Evolutionary conservation across 2,797 vertebrate genomes (phyloP).

Genomic region (Danio tinwini): DNA sequence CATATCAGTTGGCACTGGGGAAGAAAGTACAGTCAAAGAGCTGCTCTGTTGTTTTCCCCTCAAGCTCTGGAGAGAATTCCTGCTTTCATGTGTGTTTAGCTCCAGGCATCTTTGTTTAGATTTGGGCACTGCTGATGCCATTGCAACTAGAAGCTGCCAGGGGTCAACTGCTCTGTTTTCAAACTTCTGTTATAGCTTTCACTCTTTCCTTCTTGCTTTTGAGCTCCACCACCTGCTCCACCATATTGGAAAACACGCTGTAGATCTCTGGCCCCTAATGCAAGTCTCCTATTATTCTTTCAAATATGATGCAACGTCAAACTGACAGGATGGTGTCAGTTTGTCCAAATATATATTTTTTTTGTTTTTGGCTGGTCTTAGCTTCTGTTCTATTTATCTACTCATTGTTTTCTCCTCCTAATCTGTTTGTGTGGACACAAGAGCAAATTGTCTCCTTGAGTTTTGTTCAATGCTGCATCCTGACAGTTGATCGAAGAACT

Average conservation of each 20-base stretch:
- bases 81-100: constrained; percentile 88
- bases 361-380: not conserved
- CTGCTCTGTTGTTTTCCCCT: constrained; percentile 62
- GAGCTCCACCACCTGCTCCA: constrained; percentile 24
- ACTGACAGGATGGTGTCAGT: not conserved
- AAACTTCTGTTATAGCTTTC: constrained; percentile 73
- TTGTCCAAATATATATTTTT: not conserved
- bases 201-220: constrained; percentile 59
- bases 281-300: not conserved
- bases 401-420: constrained; percentile 36
- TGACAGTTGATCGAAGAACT: constrained; percentile 86
- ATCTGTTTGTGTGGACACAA: constrained; percentile 59
- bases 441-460: constrained; percentile 29
- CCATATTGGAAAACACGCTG: constrained; percentile 9
- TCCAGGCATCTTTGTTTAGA: constrained; percentile 94
- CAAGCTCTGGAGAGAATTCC: constrained; percentile 83
- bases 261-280: constrained; percentile 4
- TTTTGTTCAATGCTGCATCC: constrained; percentile 70
- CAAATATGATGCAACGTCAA: not conserved
- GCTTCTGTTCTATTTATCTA: constrained; percentile 34
- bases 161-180: constrained; percentile 94
- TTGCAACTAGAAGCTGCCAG: constrained; percentile 89
- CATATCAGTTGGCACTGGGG: constrained; percentile 59
- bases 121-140: constrained; percentile 95
- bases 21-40: constrained; percentile 56